These are phyloP conservation scores for Papilio xuthus DNA, from an alignment of 1,140 invertebrate genomes.

Conservation along the genomic window DNA sequence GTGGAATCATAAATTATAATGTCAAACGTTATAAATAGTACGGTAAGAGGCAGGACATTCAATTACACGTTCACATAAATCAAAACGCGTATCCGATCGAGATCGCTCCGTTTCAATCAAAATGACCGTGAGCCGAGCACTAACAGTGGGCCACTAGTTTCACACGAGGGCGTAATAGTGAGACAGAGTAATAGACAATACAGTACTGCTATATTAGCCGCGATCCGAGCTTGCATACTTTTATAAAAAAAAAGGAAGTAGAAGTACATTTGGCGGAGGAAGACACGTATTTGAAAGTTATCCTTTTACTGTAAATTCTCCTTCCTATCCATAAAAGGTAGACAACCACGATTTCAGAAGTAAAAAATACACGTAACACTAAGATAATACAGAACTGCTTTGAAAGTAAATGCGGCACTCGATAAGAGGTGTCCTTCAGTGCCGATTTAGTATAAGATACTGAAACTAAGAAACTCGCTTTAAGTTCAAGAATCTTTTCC, in stretches of 20 bases:
- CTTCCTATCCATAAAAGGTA: no score
- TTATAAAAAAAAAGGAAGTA: no score
- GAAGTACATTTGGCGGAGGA: no score
- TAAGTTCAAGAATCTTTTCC: not conserved
- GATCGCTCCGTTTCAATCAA: slow-evolving; percentile 44
- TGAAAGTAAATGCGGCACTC: no score
- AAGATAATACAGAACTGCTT: no score
- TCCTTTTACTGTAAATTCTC: no score
- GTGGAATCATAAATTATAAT: slow-evolving; percentile 27
- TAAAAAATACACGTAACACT: no score
- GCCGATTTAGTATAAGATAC: not conserved
- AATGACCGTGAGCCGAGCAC: not conserved
- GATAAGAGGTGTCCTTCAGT: not conserved
- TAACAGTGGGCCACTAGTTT: not conserved
- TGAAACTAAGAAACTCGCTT: not conserved
- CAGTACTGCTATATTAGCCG: not conserved
- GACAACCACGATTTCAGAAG: no score
- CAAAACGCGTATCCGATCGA: slow-evolving; percentile 41
- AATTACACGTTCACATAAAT: slow-evolving; percentile 49
- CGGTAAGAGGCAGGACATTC: slow-evolving; percentile 37
- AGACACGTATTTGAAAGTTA: no score
- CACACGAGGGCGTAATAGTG: not conserved
- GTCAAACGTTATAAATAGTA: slow-evolving; percentile 36
- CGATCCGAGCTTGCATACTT: no score
- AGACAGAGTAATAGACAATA: not conserved